phyloP scores from a whole-genome alignment of 1,140 invertebrate species.

The Drosophila triauraria region DNA sequence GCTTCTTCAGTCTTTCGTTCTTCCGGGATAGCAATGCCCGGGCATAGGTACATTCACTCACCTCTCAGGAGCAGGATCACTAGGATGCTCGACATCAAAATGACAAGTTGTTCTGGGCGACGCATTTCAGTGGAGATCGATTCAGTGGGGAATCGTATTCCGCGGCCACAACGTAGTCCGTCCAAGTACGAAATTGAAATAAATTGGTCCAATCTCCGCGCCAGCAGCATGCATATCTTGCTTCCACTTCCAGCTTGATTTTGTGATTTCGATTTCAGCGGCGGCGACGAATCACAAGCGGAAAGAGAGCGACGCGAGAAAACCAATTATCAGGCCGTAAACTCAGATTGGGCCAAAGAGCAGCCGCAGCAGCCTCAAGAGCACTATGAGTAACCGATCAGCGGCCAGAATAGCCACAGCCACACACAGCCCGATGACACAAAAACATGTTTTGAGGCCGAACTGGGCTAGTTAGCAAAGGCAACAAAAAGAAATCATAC shows the following conservation, averaged over 20 bases:
- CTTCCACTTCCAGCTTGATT: slow-evolving; percentile 66
- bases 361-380: slow-evolving; percentile 4
- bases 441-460: slow-evolving; percentile 29
- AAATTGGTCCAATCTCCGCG: slow-evolving; percentile 74
- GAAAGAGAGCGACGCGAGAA: slow-evolving; percentile 58
- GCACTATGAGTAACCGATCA: slow-evolving; percentile 29
- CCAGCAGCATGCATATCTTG: slow-evolving; percentile 69
- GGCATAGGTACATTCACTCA: slow-evolving; percentile 33
- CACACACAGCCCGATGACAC: slow-evolving; percentile 11
- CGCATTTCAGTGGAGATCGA: slow-evolving; percentile 25
- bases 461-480: slow-evolving; percentile 2
- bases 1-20: slow-evolving; percentile 72
- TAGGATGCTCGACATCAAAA: slow-evolving; percentile 22
- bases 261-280: slow-evolving; percentile 71
- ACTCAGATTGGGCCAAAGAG: slow-evolving; percentile 57
- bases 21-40: not conserved
- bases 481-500: slow-evolving; percentile 2
- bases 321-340: slow-evolving; percentile 67
- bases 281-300: slow-evolving; percentile 63
- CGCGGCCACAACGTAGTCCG: slow-evolving; percentile 61
- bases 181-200: slow-evolving; percentile 75
- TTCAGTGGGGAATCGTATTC: not conserved
- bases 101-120: slow-evolving; percentile 9
- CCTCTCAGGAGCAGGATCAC: slow-evolving; percentile 29
- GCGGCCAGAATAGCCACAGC: slow-evolving; percentile 7